phyloP scores from a whole-genome alignment of 23 tunicate genomes.

The Ciona savignyi region DNA sequence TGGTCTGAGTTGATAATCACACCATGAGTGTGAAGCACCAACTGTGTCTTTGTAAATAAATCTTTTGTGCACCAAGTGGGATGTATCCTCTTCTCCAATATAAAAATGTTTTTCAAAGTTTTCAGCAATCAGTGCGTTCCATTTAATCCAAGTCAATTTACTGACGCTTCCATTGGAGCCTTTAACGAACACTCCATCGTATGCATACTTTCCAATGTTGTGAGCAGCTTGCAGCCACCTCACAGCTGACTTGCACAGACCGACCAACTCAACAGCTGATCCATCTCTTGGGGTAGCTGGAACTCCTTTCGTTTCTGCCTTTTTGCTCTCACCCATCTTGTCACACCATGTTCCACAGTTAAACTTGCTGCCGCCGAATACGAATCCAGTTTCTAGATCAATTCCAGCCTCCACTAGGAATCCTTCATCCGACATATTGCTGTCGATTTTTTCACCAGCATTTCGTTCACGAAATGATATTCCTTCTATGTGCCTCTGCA shows the following conservation, averaged over 20 bases:
- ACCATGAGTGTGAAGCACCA: conserved; percentile 77
- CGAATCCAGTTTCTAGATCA: conserved; percentile 74
- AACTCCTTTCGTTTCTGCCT: conserved; percentile 77
- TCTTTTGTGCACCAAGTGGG: conserved; percentile 57
- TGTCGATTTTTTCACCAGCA: conserved; percentile 78
- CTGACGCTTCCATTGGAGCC: not conserved
- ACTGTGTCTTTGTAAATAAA: conserved; percentile 81
- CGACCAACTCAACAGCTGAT: conserved; percentile 93
- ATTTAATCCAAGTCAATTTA: conserved; percentile 70
- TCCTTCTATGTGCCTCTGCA: conserved; percentile 82
- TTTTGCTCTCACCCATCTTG: conserved; percentile 96
- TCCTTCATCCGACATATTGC: conserved; percentile 74
- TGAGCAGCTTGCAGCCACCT: conserved; percentile 61
- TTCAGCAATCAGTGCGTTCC: conserved; percentile 51
- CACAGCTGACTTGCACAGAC: conserved; percentile 78
- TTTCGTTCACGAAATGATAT: conserved; percentile 81
- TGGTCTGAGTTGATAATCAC: conserved; percentile 91
- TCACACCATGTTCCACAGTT: conserved; percentile 99
- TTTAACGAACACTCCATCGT: conserved; percentile 67
- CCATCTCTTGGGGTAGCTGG: conserved; percentile 99
- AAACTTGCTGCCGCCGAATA: conserved; percentile 71
- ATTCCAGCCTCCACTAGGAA: conserved; percentile 64
- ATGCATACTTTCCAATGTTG: conserved; percentile 57
- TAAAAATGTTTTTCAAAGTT: conserved; percentile 73
- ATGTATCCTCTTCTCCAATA: conserved; percentile 34